Evolutionary conservation across 2,797 vertebrate species (phyloP).

Genomic region (Sebastes steindachneri): DNA sequence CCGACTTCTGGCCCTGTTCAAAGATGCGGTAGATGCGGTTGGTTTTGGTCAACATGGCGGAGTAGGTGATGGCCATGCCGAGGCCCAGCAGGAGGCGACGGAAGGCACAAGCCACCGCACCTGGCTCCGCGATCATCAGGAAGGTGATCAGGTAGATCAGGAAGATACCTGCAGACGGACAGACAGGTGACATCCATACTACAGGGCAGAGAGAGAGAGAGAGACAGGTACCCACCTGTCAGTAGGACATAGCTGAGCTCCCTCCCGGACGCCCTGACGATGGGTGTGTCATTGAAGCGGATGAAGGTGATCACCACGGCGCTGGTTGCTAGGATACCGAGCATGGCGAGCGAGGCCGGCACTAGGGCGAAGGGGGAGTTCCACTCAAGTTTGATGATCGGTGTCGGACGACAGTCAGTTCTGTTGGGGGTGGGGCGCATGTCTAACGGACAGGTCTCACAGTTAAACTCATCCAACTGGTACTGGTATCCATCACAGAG

Average conservation of each 20-base stretch:
- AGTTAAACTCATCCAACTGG: conserved; percentile 88
- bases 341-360: conserved; percentile 86
- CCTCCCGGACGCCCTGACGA: conserved; percentile 89
- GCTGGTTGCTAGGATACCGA: conserved; percentile 87
- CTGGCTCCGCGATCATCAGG: conserved; percentile 92
- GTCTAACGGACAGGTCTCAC: conserved; percentile 87
- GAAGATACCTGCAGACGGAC: conserved; percentile 77
- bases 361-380: conserved; percentile 88
- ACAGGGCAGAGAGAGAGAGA: background rate
- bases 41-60: conserved; percentile 92
- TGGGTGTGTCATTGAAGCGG: conserved; percentile 89
- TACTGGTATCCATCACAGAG: conserved; percentile 91
- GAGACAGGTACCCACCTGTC: background rate
- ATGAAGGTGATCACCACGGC: conserved; percentile 85
- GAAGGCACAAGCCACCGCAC: conserved; percentile 83
- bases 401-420: conserved; percentile 86
- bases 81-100: conserved; percentile 89
- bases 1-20: conserved; percentile 90
- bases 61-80: conserved; percentile 91
- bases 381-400: conserved; percentile 91
- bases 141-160: conserved; percentile 91
- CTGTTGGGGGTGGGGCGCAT: conserved; percentile 87
- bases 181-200: background rate
- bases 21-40: conserved; percentile 95
- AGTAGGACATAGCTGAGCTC: conserved; percentile 93